Evolutionary conservation across 2,888 invertebrate genomes (phyloP), one percentile per base, ranked within the genome.

Genomic region (Torymus tubicola): DNA sequence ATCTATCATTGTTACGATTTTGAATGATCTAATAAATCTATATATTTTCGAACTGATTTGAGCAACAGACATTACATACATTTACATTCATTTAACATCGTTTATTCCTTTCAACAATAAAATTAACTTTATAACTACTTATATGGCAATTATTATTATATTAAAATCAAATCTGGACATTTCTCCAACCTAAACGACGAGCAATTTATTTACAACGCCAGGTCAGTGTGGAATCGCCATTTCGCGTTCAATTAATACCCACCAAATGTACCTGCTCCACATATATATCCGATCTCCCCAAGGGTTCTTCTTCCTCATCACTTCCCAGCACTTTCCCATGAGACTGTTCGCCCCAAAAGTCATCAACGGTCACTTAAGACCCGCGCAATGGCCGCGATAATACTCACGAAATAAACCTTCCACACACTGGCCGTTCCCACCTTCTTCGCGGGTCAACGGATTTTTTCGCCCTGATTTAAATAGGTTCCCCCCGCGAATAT

Each of bases 391-490:
- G 42, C 31, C 31, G 8, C 16, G 63, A 31, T 60, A 14, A 24
- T 61, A 31, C 61, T 16, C 14, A n/a, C 12, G 10, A 42, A 31
- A 21, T 21, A 21, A 57, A 42, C 57, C 57, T 65, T 64, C 61
- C 61, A 55, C n/a, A n/a, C n/a, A n/a, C 14, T 10, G n/a, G 53
- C 71, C 65, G 58, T 78, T 75, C 78, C 86, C 86, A 85, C 85
- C 85, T 85, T 85, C 85, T 84, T 84, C 85, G 83, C 75, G 81
- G 50, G 13, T 79, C 84, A 89, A 89, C 89, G 89, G 86, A 88
- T 87, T 86, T 88, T 89, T 88, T 31, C 86, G 87, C 84, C 86
- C 89, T 87, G 86, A 89, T 90, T 90, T 89, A 90, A 89, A 89
- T 89, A 86, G 86, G 87, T 68, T 68, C 78, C 80, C 57, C n/a